These are phyloP conservation scores for Alethe diademata DNA, from an alignment of 2,113 vertebrate species.

Conservation along the genomic window DNA sequence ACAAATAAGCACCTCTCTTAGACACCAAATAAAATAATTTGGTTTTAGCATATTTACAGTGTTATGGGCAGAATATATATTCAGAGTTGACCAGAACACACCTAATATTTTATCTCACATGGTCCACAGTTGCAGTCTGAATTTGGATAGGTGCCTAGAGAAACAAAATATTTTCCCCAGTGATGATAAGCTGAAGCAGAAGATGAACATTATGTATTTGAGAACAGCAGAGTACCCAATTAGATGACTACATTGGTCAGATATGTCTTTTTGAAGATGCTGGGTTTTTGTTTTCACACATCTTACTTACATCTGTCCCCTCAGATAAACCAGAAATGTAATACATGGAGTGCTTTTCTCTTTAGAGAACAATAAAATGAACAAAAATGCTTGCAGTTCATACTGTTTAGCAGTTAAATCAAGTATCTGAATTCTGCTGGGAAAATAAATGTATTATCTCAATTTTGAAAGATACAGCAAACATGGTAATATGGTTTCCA, in stretches of 20 bases:
- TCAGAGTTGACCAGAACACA: neutral
- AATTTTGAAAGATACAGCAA: neutral
- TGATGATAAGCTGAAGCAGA: neutral
- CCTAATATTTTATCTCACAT: neutral
- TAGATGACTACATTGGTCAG: neutral
- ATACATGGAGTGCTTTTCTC: neutral
- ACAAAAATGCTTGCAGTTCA: neutral
- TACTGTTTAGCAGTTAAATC: neutral
- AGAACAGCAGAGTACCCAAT: neutral
- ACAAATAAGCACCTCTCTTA: neutral
- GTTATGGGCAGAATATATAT: neutral
- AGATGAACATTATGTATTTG: neutral
- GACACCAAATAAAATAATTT: neutral
- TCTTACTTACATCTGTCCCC: neutral
- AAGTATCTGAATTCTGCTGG: neutral
- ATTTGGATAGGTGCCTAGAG: neutral
- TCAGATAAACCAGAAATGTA: neutral
- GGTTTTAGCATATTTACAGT: neutral
- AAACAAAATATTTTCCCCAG: neutral
- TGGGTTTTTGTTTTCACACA: neutral
- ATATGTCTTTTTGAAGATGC: neutral
- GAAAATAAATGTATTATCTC: neutral
- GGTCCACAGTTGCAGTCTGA: neutral
- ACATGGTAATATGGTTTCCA: neutral
- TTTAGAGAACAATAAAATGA: neutral